Evolutionary conservation across 1,140 invertebrate genomes (phyloP).

Genomic region (Holotrichia oblita): DNA sequence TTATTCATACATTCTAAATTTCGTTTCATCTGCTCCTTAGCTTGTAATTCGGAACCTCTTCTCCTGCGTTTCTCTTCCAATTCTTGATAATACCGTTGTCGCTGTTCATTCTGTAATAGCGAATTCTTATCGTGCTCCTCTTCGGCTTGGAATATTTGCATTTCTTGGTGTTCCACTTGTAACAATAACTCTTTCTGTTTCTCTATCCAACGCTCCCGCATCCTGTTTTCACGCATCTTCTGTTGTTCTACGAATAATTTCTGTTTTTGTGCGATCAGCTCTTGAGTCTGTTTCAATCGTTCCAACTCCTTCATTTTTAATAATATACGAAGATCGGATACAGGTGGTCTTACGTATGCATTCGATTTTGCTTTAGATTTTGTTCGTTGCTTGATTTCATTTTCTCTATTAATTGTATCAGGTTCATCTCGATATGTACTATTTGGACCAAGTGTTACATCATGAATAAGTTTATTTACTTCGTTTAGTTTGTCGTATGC

Average conservation of each 20-base stretch:
- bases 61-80: constrained; percentile 58
- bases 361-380: constrained; percentile 23
- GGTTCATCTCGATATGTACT: constrained; percentile 46
- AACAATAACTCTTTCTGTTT: constrained; percentile 57
- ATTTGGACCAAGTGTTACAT: constrained; percentile 59
- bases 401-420: constrained; percentile 52
- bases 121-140: constrained; percentile 58
- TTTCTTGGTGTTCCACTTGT: constrained; percentile 55
- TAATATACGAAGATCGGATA: constrained; percentile 42
- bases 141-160: constrained; percentile 56
- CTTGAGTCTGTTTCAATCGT: constrained; percentile 54
- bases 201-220: constrained; percentile 55
- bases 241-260: constrained; percentile 51
- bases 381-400: constrained; percentile 44
- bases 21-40: constrained; percentile 59
- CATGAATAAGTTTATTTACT: constrained; percentile 54
- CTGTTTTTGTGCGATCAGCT: constrained; percentile 48
- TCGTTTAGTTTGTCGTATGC: constrained; percentile 59
- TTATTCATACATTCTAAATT: constrained; percentile 57
- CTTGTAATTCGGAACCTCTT: constrained; percentile 60
- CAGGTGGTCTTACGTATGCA: neutral
- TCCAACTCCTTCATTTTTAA: constrained; percentile 49
- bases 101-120: constrained; percentile 53
- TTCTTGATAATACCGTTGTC: constrained; percentile 59
- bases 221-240: constrained; percentile 47